Conservation (phyloP, 2,888 invertebrate genomes). For the Stenotaenia linearis region DNA sequence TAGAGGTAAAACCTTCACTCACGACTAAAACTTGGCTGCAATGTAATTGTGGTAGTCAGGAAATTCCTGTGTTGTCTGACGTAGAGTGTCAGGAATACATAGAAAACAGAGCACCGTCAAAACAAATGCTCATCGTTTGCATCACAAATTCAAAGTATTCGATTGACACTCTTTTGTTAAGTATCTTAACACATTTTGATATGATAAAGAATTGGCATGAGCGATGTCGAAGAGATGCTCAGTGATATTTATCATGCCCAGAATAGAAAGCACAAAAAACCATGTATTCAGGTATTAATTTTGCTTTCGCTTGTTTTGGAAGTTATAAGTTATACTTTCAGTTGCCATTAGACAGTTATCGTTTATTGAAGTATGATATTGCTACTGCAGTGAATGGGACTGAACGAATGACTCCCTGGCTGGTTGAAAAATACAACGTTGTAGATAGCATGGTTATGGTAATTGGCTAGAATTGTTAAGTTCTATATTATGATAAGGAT, state of each 20-base stretch:
- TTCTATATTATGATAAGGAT: too few species aligned
- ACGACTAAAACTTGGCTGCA: background rate
- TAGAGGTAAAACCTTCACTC: background rate
- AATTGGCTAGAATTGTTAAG: too few species aligned
- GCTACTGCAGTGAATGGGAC: background rate
- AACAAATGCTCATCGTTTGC: conserved; percentile 24
- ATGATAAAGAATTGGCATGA: background rate
- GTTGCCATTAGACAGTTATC: conserved; percentile 17
- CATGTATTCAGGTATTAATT: conserved; percentile 14
- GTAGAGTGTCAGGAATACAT: conserved; percentile 21
- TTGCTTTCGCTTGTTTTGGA: background rate
- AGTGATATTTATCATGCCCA: background rate
- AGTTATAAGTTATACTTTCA: background rate
- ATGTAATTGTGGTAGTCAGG: conserved; percentile 14
- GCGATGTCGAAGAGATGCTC: background rate
- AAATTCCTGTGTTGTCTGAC: background rate
- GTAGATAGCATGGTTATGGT: conserved; percentile 28
- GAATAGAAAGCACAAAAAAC: background rate
- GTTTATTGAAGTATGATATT: conserved; percentile 2
- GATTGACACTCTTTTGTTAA: background rate
- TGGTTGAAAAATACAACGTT: background rate
- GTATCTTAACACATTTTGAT: too few species aligned
- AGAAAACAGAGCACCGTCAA: background rate
- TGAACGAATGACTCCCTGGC: background rate
- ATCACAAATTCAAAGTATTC: background rate